These are phyloP conservation scores for Thecocarcelia acutangulata DNA, from an alignment of 2,888 invertebrate species.

Conservation along the genomic window DNA sequence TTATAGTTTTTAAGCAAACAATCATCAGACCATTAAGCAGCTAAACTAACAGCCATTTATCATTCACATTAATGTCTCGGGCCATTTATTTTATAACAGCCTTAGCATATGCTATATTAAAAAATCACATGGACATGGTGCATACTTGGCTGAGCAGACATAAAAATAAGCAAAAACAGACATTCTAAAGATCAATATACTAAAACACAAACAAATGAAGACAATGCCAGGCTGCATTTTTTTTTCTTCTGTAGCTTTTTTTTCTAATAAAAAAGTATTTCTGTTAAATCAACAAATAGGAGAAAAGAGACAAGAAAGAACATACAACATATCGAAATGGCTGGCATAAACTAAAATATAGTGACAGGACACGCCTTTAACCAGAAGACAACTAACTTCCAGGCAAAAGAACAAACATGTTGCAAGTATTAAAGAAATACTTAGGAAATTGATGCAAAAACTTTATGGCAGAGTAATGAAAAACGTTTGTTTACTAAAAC, in stretches of 20 bases:
- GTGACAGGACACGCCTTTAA: constrained; percentile 38
- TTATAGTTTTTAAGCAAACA: background rate
- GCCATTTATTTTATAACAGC: constrained; percentile 37
- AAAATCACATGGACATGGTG: background rate
- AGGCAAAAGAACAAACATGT: no score
- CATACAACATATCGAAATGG: background rate
- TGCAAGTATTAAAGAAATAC: no score
- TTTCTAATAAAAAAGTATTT: background rate
- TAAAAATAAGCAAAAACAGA: constrained; percentile 23
- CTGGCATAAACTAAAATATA: background rate
- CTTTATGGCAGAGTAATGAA: no score
- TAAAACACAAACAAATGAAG: constrained; percentile 10
- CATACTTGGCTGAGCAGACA: background rate
- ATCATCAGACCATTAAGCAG: constrained; percentile 38
- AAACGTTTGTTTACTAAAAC: no score
- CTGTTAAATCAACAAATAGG: constrained; percentile 33
- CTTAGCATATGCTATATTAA: constrained; percentile 38
- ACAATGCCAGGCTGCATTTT: constrained; percentile 1
- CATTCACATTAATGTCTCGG: constrained; percentile 1
- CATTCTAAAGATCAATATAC: constrained; percentile 40
- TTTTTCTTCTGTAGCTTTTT: background rate
- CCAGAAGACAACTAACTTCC: constrained; percentile 3
- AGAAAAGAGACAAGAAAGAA: background rate
- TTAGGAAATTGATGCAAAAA: no score
- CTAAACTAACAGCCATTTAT: constrained; percentile 17